Conservation (phyloP, 2,797 vertebrate genomes). For the Oceanodroma leucorhoa region DNA sequence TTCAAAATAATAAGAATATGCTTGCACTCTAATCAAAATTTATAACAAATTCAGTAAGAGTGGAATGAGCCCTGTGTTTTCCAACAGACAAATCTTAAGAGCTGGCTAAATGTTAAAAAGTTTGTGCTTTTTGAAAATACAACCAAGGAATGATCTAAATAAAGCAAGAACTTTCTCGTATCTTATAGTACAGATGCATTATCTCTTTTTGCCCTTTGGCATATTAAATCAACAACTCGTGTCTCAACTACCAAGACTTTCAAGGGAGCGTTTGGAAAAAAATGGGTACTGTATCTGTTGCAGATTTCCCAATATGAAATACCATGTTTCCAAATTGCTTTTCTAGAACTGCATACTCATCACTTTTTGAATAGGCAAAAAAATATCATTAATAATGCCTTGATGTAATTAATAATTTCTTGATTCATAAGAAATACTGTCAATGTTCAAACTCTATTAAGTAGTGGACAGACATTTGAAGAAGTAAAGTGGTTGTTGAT, state of each 20-base stretch:
- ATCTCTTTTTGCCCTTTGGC: not conserved
- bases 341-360: not conserved
- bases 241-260: not conserved
- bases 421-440: not conserved
- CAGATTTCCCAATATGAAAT: not conserved
- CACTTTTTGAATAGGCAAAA: not conserved
- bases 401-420: not conserved
- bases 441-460: slow-evolving; percentile 16
- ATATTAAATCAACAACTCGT: not conserved
- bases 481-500: not conserved
- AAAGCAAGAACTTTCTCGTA: not conserved
- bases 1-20: not conserved
- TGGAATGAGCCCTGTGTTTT: not conserved
- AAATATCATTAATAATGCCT: not conserved
- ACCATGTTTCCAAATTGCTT: not conserved
- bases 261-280: not conserved
- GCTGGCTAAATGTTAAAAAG: not conserved
- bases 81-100: not conserved
- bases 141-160: not conserved
- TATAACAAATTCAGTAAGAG: not conserved
- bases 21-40: not conserved
- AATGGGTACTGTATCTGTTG: not conserved
- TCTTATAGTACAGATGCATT: not conserved
- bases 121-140: not conserved
- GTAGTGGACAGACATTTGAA: not conserved